Percentiles rank a stretch among this genome's conserved stretches.
These are phyloP conservation scores for Laspeyria flexula DNA, from an alignment of 2,888 invertebrate species.

Conservation along the genomic window DNA sequence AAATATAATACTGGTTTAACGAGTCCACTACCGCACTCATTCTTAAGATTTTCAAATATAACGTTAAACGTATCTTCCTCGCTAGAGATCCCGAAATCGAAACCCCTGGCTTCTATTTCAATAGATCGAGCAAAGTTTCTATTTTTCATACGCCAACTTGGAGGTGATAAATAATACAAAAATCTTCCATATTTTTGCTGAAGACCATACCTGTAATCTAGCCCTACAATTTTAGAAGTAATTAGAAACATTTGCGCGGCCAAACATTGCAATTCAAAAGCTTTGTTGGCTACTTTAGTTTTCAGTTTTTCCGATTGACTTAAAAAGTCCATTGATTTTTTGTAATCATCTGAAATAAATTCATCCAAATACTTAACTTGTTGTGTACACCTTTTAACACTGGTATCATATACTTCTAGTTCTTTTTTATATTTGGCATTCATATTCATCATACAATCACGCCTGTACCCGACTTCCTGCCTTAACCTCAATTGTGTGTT, in stretches of 20 bases:
- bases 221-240: constrained; percentile 81
- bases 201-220: constrained; percentile 87
- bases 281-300: constrained; percentile 69
- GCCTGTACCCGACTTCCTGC: constrained; percentile 71
- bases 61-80: constrained; percentile 73
- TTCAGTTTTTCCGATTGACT: constrained; percentile 79
- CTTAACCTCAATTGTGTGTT: constrained; percentile 54
- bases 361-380: constrained; percentile 86
- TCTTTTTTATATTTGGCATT: constrained; percentile 85
- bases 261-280: constrained; percentile 72
- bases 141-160: constrained; percentile 84
- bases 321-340: constrained; percentile 85
- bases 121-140: constrained; percentile 79
- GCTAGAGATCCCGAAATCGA: constrained; percentile 66
- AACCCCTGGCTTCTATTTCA: constrained; percentile 77
- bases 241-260: constrained; percentile 67
- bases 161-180: constrained; percentile 88
- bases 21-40: constrained; percentile 67
- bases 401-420: constrained; percentile 74
- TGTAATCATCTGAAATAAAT: constrained; percentile 87
- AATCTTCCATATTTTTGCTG: constrained; percentile 89
- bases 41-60: constrained; percentile 79
- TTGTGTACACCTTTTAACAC: constrained; percentile 74
- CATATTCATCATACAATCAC: constrained; percentile 81
- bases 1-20: constrained; percentile 86